Base-by-base conservation (phyloP, 2,113 vertebrate species). In the Pelecanoides urinatrix region DNA sequence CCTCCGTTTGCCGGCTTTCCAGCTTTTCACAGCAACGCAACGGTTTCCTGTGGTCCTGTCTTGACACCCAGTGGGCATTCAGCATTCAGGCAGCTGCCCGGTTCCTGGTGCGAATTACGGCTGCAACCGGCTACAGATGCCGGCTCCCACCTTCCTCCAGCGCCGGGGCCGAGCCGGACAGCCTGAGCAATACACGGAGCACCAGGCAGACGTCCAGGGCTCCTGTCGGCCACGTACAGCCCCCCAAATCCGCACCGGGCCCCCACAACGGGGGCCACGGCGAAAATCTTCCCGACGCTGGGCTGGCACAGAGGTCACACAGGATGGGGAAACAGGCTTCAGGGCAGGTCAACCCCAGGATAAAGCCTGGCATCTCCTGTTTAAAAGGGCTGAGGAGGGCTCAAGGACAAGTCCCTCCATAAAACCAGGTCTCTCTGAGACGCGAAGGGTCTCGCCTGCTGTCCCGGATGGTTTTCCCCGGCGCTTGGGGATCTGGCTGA, bases 41-140 rank as follows among this genome's bases (percentile, higher is more conserved):
- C 0, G 4, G 59, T 58, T 86, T 96, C 91, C 94, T 15, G 47
- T 0, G 0, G 94, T 96, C 94, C 55, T 96, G 94, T 10, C 94
- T 94, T 55, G 96, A 97, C 95, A 96, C 96, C 95, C 96, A 95
- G 94, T 55, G 96, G 96, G 86, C 94, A 80, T 23, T 88, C 38
- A 5, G 93, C 0, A 4, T 1, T 38, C 63, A 2, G 5, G 82
- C 94, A 89, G 94, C 89, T 61, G 85, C 68, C 1, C 3, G 65
- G 76, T 79, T 53, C 73, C 47, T 0, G 0, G 22, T 1, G 36
- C 7, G 47, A 90, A 5, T 63, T 55, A 70, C 0, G 29, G 55
- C 92, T 52, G 53, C 68, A 32, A 2, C 52, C 2, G 59, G 76
- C 58, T 91, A 7, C 3, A 4, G 30, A n/a, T 50, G 72, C 67